Percentiles rank a stretch among this genome's conserved stretches.
These are phyloP conservation scores for Pyrrhura leucotis DNA, from an alignment of 2,797 vertebrate species.

Conservation along the genomic window DNA sequence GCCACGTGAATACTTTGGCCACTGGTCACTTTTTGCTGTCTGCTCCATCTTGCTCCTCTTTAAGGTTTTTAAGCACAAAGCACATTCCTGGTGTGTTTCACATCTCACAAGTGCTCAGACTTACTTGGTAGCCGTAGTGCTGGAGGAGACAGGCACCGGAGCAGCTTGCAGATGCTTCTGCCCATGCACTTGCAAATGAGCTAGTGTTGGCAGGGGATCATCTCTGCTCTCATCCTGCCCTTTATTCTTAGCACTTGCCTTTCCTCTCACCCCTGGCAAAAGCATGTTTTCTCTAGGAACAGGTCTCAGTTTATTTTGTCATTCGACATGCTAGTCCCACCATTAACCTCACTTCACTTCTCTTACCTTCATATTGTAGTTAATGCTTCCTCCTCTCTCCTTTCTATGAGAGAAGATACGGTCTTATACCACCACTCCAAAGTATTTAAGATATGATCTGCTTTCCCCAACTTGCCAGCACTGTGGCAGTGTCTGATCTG, in stretches of 20 bases:
- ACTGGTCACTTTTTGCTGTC: neutral
- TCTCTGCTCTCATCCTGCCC: neutral
- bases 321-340: neutral
- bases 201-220: neutral
- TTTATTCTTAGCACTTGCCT: neutral
- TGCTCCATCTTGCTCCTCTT: neutral
- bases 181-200: neutral
- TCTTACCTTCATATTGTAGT: accelerated
- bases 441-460: neutral
- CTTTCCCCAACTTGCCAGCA: neutral
- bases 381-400: neutral
- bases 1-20: neutral
- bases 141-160: neutral
- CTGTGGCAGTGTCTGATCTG: neutral
- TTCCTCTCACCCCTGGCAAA: neutral
- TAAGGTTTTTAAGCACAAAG: neutral
- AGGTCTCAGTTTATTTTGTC: neutral
- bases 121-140: neutral
- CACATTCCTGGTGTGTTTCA: neutral
- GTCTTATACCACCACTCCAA: neutral
- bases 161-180: neutral
- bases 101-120: neutral
- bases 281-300: neutral
- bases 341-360: neutral
- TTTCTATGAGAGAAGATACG: neutral